These are phyloP conservation scores for Drosophila ironensis DNA, from an alignment of 1,140 invertebrate genomes.

Conservation along the genomic window DNA sequence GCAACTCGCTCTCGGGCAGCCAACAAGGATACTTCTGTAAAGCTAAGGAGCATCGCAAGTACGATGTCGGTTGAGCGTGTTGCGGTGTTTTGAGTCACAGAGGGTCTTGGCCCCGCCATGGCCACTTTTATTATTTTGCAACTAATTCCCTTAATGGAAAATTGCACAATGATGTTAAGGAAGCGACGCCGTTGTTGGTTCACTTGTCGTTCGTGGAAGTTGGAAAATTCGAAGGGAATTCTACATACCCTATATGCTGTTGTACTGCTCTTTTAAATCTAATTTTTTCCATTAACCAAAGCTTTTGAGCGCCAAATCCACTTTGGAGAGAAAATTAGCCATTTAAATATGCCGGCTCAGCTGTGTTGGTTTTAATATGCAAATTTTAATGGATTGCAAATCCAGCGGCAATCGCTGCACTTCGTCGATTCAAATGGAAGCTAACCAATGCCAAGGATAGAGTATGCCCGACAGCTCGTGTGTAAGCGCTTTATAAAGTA, in stretches of 20 bases:
- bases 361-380: constrained; percentile 12
- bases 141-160: constrained; percentile 80
- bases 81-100: constrained; percentile 34
- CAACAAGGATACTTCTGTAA: background rate
- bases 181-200: background rate
- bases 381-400: constrained; percentile 30
- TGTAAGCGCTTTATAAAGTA: constrained; percentile 19
- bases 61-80: constrained; percentile 38
- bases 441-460: background rate
- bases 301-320: too few species aligned
- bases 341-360: background rate
- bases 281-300: background rate
- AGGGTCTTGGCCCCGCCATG: constrained; percentile 12
- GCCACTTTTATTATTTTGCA: constrained; percentile 50
- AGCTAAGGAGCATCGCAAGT: constrained; percentile 15
- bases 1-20: background rate
- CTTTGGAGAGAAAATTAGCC: background rate
- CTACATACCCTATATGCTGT: too few species aligned
- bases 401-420: constrained; percentile 11
- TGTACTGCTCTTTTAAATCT: too few species aligned
- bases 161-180: constrained; percentile 55
- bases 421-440: too few species aligned
- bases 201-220: too few species aligned
- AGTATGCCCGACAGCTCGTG: constrained; percentile 23
- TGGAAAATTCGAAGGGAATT: too few species aligned